Percentiles rank a stretch among this genome's conserved stretches.
Conservation (phyloP, 1,140 invertebrate genomes). For the Caenorhabditis inopinata region DNA sequence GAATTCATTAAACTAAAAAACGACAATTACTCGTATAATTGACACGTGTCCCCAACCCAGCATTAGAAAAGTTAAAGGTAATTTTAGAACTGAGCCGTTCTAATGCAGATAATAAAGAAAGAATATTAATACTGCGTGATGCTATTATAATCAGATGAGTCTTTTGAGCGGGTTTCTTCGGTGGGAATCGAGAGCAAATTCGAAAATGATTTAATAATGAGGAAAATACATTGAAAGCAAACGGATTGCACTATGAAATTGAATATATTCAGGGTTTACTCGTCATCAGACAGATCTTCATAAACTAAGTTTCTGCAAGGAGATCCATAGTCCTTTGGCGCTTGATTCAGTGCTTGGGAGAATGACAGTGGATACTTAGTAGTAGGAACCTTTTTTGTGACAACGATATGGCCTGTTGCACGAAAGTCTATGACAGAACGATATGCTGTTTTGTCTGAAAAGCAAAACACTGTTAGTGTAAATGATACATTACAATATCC, state of each 20-base stretch:
- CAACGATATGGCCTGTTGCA: neutral
- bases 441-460: neutral
- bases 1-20: too few relatives aligned
- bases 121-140: too few relatives aligned
- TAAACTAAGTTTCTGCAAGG: neutral
- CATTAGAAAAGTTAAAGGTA: too few relatives aligned
- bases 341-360: neutral
- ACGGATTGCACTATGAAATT: neutral
- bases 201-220: neutral
- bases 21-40: too few relatives aligned
- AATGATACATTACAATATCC: neutral
- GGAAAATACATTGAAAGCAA: too few relatives aligned
- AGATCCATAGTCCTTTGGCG: neutral
- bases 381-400: neutral
- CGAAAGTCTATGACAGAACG: constrained; percentile 2
- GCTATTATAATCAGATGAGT: neutral
- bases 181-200: neutral
- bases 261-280: neutral
- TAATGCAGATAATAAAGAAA: too few relatives aligned
- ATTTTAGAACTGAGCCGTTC: too few relatives aligned
- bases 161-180: neutral
- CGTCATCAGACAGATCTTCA: constrained; percentile 13
- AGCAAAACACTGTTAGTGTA: neutral
- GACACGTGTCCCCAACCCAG: too few relatives aligned
- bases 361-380: neutral